These are phyloP conservation scores for Enteromius mattozi DNA, from an alignment of 2,797 vertebrate species.

Conservation along the genomic window DNA sequence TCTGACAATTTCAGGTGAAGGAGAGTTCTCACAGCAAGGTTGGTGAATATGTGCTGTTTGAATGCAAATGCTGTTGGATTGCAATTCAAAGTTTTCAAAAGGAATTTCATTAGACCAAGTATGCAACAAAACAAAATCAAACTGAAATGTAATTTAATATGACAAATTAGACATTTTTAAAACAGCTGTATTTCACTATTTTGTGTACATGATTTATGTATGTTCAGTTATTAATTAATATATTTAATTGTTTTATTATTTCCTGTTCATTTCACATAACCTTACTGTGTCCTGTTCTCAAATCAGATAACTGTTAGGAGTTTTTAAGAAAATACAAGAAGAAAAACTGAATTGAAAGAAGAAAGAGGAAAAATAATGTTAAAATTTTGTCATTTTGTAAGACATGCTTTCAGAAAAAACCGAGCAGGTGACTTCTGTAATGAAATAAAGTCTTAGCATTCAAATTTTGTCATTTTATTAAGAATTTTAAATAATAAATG, in stretches of 20 bases:
- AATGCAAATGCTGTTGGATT: not conserved
- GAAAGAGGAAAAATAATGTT: too few relatives aligned
- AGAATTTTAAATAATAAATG: not conserved
- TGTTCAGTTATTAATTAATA: not conserved
- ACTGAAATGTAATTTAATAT: too few relatives aligned
- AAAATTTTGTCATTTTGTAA: too few relatives aligned
- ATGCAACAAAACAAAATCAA: not conserved
- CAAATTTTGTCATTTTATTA: too few relatives aligned
- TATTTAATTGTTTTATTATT: not conserved
- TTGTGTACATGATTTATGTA: too few relatives aligned
- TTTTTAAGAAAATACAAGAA: not conserved
- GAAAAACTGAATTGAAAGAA: not conserved
- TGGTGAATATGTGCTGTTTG: not conserved
- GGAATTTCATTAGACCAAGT: not conserved
- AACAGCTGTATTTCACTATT: too few relatives aligned
- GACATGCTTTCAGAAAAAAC: not conserved
- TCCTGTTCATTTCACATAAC: too few relatives aligned
- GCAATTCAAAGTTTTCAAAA: not conserved
- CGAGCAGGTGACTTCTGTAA: too few relatives aligned
- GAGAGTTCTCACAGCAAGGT: not conserved
- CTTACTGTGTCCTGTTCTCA: too few relatives aligned
- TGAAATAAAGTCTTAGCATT: not conserved
- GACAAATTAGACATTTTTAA: too few relatives aligned
- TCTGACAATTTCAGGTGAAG: not conserved
- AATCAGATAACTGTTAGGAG: not conserved